phyloP scores from a whole-genome alignment of 2,888 invertebrate genomes.

The Conchocele bisecta region DNA sequence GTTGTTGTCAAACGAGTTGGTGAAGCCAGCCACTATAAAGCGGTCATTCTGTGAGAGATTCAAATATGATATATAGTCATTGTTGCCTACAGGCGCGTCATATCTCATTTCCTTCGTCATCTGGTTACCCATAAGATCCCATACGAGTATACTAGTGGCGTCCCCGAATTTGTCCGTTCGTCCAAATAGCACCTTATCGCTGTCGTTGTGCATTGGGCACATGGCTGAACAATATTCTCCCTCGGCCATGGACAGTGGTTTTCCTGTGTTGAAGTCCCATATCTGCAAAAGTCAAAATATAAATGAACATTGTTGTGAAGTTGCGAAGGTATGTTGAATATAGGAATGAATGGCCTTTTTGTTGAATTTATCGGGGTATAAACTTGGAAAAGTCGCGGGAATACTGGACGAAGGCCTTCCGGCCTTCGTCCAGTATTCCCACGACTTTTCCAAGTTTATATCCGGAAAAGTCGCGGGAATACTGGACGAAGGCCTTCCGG shows the following conservation, averaged over 20 bases:
- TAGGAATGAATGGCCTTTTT: too few relatives aligned
- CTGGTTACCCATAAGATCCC: constrained; percentile 82
- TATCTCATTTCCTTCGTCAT: constrained; percentile 79
- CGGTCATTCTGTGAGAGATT: constrained; percentile 79
- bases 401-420: too few relatives aligned
- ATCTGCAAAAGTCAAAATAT: constrained; percentile 74
- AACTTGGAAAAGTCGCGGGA: too few relatives aligned
- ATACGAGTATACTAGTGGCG: constrained; percentile 80
- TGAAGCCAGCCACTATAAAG: constrained; percentile 82
- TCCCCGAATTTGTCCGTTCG: constrained; percentile 81
- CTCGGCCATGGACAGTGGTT: constrained; percentile 79
- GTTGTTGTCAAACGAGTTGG: constrained; percentile 80
- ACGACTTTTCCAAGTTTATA: too few relatives aligned
- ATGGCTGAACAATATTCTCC: constrained; percentile 81
- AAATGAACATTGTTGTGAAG: neutral
- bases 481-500: too few relatives aligned
- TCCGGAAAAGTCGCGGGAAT: too few relatives aligned
- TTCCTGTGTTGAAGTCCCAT: constrained; percentile 82
- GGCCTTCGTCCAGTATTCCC: too few relatives aligned
- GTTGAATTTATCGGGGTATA: too few relatives aligned
- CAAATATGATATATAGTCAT: constrained; percentile 80
- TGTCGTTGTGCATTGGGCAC: constrained; percentile 80
- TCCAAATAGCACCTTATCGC: constrained; percentile 80
- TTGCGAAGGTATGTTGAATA: too few relatives aligned
- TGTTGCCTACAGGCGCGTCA: constrained; percentile 80